Evolutionary conservation across 2,888 invertebrate species (phyloP).

Genomic region (Cryptocheilus praepositus): DNA sequence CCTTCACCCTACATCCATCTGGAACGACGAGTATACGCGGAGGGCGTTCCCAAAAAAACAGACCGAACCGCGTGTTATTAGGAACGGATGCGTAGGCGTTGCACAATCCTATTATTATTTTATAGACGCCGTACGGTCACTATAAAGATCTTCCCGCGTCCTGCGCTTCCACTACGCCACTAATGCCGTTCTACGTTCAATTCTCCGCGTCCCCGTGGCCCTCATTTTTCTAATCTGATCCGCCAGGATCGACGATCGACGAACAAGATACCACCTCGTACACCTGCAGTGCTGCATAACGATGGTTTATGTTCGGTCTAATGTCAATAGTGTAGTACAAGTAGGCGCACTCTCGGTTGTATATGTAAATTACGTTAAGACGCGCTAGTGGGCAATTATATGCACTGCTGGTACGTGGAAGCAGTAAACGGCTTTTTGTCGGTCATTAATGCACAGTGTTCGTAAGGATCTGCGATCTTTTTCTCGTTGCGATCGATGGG

Average conservation of each 20-base stretch:
- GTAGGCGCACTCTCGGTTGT: no score
- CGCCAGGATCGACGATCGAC: slow-evolving; percentile 40
- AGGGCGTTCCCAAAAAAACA: slow-evolving; percentile 46
- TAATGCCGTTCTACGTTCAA: no score
- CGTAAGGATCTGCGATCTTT: slow-evolving; percentile 15
- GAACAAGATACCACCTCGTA: slow-evolving; percentile 36
- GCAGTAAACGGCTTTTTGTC: slow-evolving; percentile 15
- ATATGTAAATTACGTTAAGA: no score
- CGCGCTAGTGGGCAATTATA: slow-evolving; percentile 30
- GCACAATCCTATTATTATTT: slow-evolving; percentile 49
- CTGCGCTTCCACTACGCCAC: no score
- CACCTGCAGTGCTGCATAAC: slow-evolving; percentile 30
- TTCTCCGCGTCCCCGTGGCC: not conserved
- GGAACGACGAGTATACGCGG: slow-evolving; percentile 18
- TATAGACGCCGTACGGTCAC: slow-evolving; percentile 36
- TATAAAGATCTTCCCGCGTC: slow-evolving; percentile 13
- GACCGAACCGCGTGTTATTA: slow-evolving; percentile 44
- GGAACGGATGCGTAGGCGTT: slow-evolving; percentile 43
- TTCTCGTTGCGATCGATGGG: no score
- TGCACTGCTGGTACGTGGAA: not conserved
- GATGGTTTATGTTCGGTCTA: slow-evolving; percentile 12
- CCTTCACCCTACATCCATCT: slow-evolving; percentile 26
- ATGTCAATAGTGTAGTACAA: slow-evolving; percentile 18
- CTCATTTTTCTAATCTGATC: not conserved
- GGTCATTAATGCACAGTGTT: slow-evolving; percentile 22